phyloP scores from a whole-genome alignment of 2,113 vertebrate genomes.

The Pionites leucogaster region DNA sequence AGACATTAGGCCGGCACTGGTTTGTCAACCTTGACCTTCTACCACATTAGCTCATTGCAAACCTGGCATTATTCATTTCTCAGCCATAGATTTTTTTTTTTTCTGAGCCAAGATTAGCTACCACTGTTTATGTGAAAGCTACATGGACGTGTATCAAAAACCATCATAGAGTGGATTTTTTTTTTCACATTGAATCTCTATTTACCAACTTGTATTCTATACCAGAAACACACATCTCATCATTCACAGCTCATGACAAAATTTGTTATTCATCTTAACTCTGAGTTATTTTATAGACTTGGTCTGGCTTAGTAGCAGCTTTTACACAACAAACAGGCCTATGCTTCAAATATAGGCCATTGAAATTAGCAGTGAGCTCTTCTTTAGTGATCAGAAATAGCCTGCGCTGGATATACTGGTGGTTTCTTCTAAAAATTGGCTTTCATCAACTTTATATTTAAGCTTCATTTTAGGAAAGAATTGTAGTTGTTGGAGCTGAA shows the following conservation, averaged over 20 bases:
- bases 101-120: neutral
- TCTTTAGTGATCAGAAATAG: neutral
- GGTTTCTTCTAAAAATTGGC: neutral
- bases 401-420: neutral
- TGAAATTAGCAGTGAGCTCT: neutral
- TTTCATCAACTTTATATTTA: neutral
- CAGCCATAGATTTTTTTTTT: neutral
- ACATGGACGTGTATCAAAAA: neutral
- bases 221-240: neutral
- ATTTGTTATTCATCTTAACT: neutral
- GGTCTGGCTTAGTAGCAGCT: neutral
- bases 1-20: constrained; percentile 4
- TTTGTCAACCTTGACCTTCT: constrained; percentile 64
- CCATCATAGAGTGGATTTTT: neutral
- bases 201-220: neutral
- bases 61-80: constrained; percentile 64
- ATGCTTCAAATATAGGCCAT: neutral
- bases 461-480: neutral
- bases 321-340: neutral
- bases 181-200: neutral
- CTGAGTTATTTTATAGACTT: neutral
- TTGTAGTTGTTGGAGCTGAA: neutral
- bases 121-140: neutral
- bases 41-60: constrained; percentile 32
- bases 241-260: neutral